A percentile compares a stretch with the other conserved stretches of the same genome.
phyloP scores from a whole-genome alignment of 2,797 vertebrate genomes.

The Clarias pachynema region DNA sequence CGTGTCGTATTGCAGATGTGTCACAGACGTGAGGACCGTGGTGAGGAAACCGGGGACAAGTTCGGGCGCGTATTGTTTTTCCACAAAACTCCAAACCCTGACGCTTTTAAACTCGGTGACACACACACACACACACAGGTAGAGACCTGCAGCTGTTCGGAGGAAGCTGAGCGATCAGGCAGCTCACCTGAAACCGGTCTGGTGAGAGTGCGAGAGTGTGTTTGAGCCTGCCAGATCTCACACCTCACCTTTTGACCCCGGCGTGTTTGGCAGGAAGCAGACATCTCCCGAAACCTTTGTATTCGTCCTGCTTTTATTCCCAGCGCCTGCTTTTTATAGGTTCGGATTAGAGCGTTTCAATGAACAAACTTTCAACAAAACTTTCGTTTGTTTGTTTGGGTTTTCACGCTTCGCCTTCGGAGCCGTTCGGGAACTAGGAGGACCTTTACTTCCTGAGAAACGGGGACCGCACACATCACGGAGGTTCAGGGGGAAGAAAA shows the following conservation, averaged over 20 bases:
- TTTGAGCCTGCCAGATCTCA: neutral
- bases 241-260: conserved; percentile 20
- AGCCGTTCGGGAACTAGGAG: too few relatives aligned
- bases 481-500: too few relatives aligned
- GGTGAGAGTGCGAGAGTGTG: neutral
- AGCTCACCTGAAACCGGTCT: neutral
- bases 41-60: neutral
- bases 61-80: neutral
- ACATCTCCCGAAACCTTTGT: neutral
- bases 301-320: neutral
- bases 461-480: too few relatives aligned
- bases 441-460: too few relatives aligned
- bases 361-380: neutral
- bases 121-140: conserved; percentile 26
- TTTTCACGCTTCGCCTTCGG: neutral
- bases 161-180: neutral
- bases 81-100: conserved; percentile 18
- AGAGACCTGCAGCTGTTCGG: conserved; percentile 25
- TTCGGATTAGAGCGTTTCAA: neutral
- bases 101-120: conserved; percentile 16
- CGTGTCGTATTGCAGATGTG: neutral
- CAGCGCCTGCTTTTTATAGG: neutral
- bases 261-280: neutral
- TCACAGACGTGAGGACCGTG: neutral
- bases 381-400: neutral